Percentiles rank a stretch among this genome's conserved stretches.
phyloP scores from a whole-genome alignment of 1,140 invertebrate genomes.

The Galleria mellonella region DNA sequence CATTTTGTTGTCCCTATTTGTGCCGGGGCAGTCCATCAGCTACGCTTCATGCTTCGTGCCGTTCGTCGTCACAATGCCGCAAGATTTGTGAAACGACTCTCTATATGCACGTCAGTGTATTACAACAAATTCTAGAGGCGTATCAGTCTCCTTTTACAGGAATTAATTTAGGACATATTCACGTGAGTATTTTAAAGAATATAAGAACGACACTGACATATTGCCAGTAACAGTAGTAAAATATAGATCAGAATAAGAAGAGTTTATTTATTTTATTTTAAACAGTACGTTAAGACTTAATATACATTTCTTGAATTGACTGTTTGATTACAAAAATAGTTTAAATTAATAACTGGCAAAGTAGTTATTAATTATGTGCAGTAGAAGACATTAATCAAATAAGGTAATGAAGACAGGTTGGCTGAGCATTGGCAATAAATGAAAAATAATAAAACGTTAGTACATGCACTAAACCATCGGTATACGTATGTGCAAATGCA shows the following conservation, averaged over 20 bases:
- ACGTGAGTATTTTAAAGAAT: not conserved
- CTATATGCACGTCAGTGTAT: no score
- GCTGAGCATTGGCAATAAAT: no score
- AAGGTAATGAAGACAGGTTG: no score
- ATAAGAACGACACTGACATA: conserved; percentile 3
- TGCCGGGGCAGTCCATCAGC: conserved; percentile 41
- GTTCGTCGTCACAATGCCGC: conserved; percentile 22
- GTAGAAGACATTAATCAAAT: no score
- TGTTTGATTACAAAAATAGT: no score
- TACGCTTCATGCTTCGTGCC: conserved; percentile 6
- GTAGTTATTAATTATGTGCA: no score
- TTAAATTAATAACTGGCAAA: no score
- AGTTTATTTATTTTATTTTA: no score
- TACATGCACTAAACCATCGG: conserved; percentile 12
- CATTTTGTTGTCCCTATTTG: conserved; percentile 49
- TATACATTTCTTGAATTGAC: no score
- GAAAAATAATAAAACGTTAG: no score
- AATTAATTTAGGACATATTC: conserved; percentile 5
- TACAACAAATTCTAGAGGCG: not conserved
- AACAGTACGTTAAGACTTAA: no score
- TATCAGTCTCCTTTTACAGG: not conserved
- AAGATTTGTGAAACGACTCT: conserved; percentile 22
- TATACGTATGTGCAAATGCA: conserved; percentile 57
- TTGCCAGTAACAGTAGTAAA: not conserved
- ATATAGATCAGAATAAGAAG: no score